Evolutionary conservation across 2,797 vertebrate genomes (phyloP).

Genomic region (Coregonus suidteri): DNA sequence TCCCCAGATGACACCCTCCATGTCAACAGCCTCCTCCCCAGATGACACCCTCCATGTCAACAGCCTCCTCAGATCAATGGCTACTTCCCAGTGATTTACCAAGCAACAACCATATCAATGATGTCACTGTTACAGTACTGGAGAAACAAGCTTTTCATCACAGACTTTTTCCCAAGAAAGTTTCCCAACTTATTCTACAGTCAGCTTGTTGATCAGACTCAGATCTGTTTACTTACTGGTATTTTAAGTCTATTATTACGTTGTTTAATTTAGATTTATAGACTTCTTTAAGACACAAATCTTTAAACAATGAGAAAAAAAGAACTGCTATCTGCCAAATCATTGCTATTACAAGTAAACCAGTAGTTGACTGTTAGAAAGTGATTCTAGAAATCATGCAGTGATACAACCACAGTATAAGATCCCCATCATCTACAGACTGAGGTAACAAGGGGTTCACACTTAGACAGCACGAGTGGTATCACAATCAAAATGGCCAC

Average conservation of each 20-base stretch:
- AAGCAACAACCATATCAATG: neutral
- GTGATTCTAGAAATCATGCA: too few species aligned
- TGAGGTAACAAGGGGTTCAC: conserved; percentile 14
- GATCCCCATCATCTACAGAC: conserved; percentile 7
- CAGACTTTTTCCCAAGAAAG: neutral
- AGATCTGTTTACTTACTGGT: neutral
- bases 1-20: too few species aligned
- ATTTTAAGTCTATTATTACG: neutral
- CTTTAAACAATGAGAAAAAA: too few species aligned
- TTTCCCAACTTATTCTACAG: neutral
- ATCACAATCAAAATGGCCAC: conserved; percentile 65
- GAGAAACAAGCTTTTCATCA: conserved; percentile 6
- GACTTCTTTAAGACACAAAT: neutral
- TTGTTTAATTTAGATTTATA: neutral
- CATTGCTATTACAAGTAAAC: too few species aligned
- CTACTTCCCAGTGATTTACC: neutral
- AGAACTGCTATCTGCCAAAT: too few species aligned
- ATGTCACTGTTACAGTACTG: neutral
- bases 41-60: neutral
- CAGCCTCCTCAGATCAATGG: conserved; percentile 6
- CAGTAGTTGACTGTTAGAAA: too few species aligned
- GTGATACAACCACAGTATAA: neutral
- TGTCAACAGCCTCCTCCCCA: too few species aligned
- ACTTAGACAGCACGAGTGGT: conserved; percentile 45
- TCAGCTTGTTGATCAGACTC: neutral